Base-by-base conservation (phyloP, 2,888 invertebrate genomes). In the Eupithecia exiguata region DNA sequence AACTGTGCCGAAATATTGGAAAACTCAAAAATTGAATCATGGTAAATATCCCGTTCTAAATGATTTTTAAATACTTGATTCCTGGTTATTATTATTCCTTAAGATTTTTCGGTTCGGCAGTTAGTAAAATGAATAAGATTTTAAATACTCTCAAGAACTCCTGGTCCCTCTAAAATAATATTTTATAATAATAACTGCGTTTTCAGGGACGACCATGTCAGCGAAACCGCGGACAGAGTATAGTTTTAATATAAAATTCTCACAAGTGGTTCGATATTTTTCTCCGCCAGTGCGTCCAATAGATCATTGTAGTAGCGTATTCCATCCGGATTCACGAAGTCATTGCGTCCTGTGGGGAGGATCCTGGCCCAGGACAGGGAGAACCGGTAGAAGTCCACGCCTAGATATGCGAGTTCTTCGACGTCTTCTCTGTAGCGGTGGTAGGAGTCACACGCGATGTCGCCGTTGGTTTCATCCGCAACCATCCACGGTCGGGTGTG, bases 391-490 rank as follows among this genome's bases (percentile, higher is more conserved):
- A 95, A 95, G 81, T 95, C 92, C 0, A 96, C 95, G 5, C 95
- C 95, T 1, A 95, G 87, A 80, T 93, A 83, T 1, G 87, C 89
- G 38, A 95, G 80, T 68, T 94, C 91, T n/a, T 92, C 90, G 0
- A 96, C 94, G 82, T 96, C 95, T 76, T 96, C 96, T 74, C 90
- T 93, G 84, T 95, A 96, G 76, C 95, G 95, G 87, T 96, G 92
- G 88, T 96, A 97, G 2, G 96, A 96, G 87, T 97, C 96, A 77
- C 96, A 96, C 0, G 97, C 96, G 2, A 96, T 84, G 82, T 97
- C 96, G 0, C 96, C 97, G 74, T 95, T 96, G 3, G 95, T 94
- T 1, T 92, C 89, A 76, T 96, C 96, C 0, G 88, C 94, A 46
- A 97, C 95, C 88, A 95, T 94, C 74, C 96, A 96, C 0, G 95